A percentile compares a stretch with the other conserved stretches of the same genome.
Conservation (phyloP, 1,140 invertebrate species). For the Aphis craccivora region DNA sequence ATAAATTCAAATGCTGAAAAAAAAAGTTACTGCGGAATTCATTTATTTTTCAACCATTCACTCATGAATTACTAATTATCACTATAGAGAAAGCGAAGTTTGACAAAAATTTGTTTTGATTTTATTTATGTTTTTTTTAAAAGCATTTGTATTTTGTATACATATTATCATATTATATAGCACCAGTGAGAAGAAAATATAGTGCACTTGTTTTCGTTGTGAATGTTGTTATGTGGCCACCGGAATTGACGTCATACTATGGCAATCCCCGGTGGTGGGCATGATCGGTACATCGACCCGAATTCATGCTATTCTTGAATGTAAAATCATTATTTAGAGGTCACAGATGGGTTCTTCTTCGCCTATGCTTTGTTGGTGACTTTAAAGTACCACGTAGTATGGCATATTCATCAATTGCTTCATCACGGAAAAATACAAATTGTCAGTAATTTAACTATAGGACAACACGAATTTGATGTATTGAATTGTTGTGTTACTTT, state of each 20-base stretch:
- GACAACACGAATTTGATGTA: neutral
- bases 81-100: neutral
- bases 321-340: neutral
- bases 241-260: too few relatives aligned
- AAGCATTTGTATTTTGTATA: too few relatives aligned
- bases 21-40: neutral
- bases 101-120: neutral
- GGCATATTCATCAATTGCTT: neutral
- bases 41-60: too few relatives aligned
- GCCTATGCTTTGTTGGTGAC: neutral
- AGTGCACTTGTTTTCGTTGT: neutral
- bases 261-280: too few relatives aligned
- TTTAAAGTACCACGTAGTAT: too few relatives aligned
- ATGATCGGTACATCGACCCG: neutral
- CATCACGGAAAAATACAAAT: neutral
- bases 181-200: neutral
- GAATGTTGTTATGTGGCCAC: too few relatives aligned
- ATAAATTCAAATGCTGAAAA: neutral
- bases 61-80: neutral
- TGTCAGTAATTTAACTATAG: neutral
- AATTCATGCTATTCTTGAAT: neutral
- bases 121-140: neutral
- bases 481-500: neutral
- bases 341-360: neutral
- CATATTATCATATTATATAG: too few relatives aligned